Evolutionary conservation across 2,797 vertebrate genomes (phyloP).

Genomic region (Acrocephalus scirpaceus): DNA sequence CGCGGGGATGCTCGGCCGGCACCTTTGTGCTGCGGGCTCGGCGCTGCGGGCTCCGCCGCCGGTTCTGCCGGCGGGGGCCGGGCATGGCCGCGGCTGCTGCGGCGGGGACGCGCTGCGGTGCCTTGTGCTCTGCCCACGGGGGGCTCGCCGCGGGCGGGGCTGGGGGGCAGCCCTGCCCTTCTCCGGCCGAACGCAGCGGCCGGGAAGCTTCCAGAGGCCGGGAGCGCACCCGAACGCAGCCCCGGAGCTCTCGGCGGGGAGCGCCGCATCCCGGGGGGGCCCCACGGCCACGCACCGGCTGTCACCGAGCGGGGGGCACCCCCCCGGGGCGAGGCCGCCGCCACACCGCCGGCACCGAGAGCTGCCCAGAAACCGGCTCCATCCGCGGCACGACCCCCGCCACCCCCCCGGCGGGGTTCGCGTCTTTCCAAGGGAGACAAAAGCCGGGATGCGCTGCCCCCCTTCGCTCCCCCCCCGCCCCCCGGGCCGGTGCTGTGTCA

Average conservation of each 20-base stretch:
- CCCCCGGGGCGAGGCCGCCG: not conserved
- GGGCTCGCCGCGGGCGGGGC: not conserved
- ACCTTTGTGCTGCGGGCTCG: not conserved
- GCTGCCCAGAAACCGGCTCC: not conserved
- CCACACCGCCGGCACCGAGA: not conserved
- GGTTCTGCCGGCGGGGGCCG: not conserved
- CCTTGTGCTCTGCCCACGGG: not conserved
- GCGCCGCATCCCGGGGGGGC: too few species aligned
- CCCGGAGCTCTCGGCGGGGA: not conserved
- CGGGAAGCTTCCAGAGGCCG: constrained; percentile 20
- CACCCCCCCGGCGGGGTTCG: not conserved
- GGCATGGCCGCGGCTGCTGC: not conserved
- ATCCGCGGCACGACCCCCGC: not conserved
- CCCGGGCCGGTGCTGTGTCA: not conserved
- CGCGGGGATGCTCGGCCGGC: not conserved
- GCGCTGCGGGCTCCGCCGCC: not conserved
- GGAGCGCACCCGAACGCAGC: not conserved
- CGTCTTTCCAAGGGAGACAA: not conserved
- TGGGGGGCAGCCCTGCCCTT: not conserved
- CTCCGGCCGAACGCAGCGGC: not conserved
- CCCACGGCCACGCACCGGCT: not conserved
- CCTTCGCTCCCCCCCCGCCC: not conserved
- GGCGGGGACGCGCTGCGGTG: not conserved
- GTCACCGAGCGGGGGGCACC: not conserved
- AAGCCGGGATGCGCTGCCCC: not conserved